phyloP scores from a whole-genome alignment of 2,888 invertebrate genomes.

The Crioceris asparagi region DNA sequence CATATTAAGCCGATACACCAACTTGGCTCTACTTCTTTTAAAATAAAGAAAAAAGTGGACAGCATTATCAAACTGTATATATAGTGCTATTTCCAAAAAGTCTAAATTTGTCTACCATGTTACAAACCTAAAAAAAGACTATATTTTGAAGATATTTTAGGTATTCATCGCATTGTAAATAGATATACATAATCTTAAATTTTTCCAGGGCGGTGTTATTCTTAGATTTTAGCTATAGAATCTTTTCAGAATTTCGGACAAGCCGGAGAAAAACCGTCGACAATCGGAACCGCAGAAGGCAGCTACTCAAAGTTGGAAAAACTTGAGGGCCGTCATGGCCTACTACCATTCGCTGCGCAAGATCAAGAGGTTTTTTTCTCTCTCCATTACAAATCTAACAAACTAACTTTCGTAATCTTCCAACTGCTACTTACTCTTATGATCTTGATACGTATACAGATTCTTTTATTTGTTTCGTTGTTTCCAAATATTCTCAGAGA shows the following conservation, averaged over 20 bases:
- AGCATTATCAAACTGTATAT: no score
- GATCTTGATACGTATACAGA: constrained; percentile 9
- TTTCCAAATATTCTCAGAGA: no score
- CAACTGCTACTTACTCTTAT: constrained; percentile 16
- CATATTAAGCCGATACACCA: no score
- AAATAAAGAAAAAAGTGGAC: no score
- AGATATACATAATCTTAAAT: no score
- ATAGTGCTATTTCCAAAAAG: no score
- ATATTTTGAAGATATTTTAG: no score
- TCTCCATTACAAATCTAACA: constrained; percentile 13
- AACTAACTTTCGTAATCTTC: constrained; percentile 20
- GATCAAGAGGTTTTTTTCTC: constrained; percentile 77
- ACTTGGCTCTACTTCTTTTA: no score
- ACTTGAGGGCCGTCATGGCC: constrained; percentile 79
- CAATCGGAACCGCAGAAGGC: constrained; percentile 20
- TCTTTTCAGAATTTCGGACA: constrained; percentile 16
- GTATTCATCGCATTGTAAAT: no score
- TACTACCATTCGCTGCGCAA: constrained; percentile 82
- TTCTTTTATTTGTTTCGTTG: constrained; percentile 3
- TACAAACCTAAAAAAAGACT: no score
- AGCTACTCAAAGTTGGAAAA: constrained; percentile 68
- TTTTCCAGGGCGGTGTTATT: no score
- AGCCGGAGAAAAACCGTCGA: constrained; percentile 21
- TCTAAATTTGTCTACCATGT: no score
- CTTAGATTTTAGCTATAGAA: constrained; percentile 1